Percentiles rank a stretch among this genome's conserved stretches.
phyloP scores from a whole-genome alignment of 2,113 vertebrate genomes.

The Myotis lucifugus region DNA sequence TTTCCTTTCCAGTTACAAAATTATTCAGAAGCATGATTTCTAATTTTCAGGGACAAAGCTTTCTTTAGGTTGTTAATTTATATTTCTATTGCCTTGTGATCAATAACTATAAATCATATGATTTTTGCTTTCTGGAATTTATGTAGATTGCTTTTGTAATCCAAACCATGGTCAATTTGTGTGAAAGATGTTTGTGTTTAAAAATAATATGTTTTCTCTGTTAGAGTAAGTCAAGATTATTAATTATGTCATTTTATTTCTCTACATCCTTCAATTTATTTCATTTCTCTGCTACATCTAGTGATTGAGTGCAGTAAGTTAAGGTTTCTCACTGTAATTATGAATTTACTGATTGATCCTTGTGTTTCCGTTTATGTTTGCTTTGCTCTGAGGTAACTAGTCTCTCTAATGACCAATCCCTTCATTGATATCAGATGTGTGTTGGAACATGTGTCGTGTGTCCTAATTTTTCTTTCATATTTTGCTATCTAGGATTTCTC shows the following conservation, averaged over 20 bases:
- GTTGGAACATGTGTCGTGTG: neutral
- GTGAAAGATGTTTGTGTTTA: neutral
- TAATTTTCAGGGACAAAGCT: neutral
- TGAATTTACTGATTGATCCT: neutral
- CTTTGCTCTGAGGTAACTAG: neutral
- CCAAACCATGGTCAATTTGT: slow-evolving; percentile 15
- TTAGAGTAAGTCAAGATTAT: neutral
- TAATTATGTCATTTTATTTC: slow-evolving; percentile 34
- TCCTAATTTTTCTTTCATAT: neutral
- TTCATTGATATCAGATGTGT: neutral
- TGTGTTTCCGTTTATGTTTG: neutral
- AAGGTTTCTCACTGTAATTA: neutral
- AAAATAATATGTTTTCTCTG: neutral
- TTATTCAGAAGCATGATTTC: slow-evolving; percentile 11
- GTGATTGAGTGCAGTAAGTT: neutral
- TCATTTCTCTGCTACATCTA: neutral
- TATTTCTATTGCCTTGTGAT: neutral
- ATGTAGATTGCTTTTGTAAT: slow-evolving; percentile 25
- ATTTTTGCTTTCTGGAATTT: slow-evolving; percentile 21
- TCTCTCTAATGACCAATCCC: neutral
- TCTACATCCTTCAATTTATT: neutral
- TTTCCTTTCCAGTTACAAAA: neutral
- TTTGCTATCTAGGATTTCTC: slow-evolving; percentile 27
- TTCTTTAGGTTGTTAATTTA: slow-evolving; percentile 8
- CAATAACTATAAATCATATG: neutral